A percentile compares a stretch with the other conserved stretches of the same genome.
Conservation (phyloP, 2,113 vertebrate genomes). For the Stegastes partitus region DNA sequence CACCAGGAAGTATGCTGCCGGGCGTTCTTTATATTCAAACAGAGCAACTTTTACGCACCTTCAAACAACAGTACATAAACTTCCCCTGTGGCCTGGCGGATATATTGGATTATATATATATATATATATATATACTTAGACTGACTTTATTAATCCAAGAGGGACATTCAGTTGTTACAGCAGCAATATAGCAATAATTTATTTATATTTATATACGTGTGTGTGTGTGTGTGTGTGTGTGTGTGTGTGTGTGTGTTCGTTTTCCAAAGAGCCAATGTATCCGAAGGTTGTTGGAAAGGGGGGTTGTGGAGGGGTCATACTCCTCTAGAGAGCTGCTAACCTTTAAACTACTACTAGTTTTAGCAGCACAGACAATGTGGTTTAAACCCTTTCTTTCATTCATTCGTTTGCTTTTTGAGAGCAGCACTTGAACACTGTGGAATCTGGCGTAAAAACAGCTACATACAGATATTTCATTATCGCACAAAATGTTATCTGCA, state of each 20-base stretch:
- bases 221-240: no score
- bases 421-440: background rate
- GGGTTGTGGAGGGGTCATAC: background rate
- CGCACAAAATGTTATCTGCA: background rate
- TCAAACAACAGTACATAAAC: background rate
- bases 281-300: background rate
- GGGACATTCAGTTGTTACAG: no score
- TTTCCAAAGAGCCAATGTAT: no score
- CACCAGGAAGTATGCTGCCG: background rate
- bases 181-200: no score
- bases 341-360: conserved; percentile 12
- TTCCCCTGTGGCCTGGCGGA: background rate
- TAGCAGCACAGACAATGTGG: conserved; percentile 10
- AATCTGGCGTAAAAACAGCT: background rate
- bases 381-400: background rate
- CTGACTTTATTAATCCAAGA: no score
- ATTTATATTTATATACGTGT: no score
- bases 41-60: conserved; percentile 9
- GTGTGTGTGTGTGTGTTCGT: no score
- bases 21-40: background rate
- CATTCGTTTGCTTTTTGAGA: background rate
- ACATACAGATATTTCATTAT: background rate
- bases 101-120: no score
- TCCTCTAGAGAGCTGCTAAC: conserved; percentile 21
- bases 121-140: no score